phyloP scores from a whole-genome alignment of 2,113 vertebrate genomes.

The Sapayoa aenigma region DNA sequence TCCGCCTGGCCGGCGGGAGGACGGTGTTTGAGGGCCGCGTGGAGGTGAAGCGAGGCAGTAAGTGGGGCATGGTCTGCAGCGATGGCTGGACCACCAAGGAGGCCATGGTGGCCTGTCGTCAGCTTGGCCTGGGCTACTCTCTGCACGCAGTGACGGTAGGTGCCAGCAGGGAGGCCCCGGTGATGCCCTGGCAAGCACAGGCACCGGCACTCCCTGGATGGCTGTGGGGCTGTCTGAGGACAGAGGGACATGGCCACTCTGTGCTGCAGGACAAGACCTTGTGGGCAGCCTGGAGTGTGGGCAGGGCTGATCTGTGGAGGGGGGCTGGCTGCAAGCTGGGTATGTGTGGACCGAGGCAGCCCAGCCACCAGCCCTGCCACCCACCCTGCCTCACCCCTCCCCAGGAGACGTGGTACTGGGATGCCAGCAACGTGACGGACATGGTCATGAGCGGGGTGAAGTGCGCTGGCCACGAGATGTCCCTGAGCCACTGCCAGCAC shows the following conservation, averaged over 20 bases:
- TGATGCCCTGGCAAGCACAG: background rate
- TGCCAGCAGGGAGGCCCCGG: conserved; percentile 10
- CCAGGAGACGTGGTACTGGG: conserved; percentile 99
- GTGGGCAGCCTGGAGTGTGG: background rate
- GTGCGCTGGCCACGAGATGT: conserved; percentile 86
- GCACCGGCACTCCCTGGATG: accelerated
- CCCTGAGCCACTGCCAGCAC: conserved; percentile 87
- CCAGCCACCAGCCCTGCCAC: background rate
- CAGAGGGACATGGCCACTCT: accelerated
- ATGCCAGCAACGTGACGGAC: conserved; percentile 87
- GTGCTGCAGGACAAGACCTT: accelerated
- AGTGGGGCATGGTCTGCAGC: conserved; percentile 87
- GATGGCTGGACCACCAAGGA: conserved; percentile 85
- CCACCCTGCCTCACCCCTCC: background rate
- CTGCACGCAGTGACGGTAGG: conserved; percentile 87
- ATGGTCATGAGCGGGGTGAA: conserved; percentile 93
- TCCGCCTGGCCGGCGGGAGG: conserved; percentile 82
- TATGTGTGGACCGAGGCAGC: accelerated
- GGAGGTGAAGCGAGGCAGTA: conserved; percentile 84
- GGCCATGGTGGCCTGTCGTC: conserved; percentile 87
- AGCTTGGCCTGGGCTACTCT: conserved; percentile 87
- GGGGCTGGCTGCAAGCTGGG: background rate
- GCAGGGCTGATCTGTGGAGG: background rate
- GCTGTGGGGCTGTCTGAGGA: background rate
- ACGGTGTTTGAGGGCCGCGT: conserved; percentile 81